Evolutionary conservation across 1,140 invertebrate genomes (phyloP).

Genomic region (Drosophila nigromelanica): DNA sequence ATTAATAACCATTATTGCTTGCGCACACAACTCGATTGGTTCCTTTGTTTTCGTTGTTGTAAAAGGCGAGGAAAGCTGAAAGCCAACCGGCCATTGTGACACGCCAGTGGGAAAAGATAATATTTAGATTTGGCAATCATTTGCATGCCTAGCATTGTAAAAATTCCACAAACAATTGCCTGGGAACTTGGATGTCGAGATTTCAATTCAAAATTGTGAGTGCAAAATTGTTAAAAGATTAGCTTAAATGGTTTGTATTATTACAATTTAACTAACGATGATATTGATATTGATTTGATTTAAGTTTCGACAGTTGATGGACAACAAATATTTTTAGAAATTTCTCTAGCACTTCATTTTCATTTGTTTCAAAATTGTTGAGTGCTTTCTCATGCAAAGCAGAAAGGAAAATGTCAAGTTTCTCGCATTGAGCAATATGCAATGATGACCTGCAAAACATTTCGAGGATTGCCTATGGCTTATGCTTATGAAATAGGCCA

Average conservation of each 20-base stretch:
- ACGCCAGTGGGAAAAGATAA: constrained; percentile 38
- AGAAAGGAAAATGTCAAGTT: constrained; percentile 53
- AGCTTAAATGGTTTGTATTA: too few relatives aligned
- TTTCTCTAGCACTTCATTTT: too few relatives aligned
- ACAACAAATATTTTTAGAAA: too few relatives aligned
- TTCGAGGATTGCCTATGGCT: constrained; percentile 32
- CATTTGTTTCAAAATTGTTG: neutral
- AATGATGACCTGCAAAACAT: constrained; percentile 9
- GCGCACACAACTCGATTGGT: constrained; percentile 44
- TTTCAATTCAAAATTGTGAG: too few relatives aligned
- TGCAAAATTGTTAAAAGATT: too few relatives aligned
- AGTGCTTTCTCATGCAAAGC: constrained; percentile 8
- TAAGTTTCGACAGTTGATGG: too few relatives aligned
- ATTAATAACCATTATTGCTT: constrained; percentile 76
- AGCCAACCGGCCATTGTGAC: neutral
- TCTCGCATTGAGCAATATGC: constrained; percentile 6
- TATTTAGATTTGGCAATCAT: constrained; percentile 43
- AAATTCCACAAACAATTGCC: neutral
- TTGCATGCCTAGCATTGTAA: constrained; percentile 7
- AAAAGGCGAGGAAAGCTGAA: constrained; percentile 35
- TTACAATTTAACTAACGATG: too few relatives aligned
- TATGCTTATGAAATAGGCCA: constrained; percentile 38
- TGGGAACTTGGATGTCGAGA: constrained; percentile 3
- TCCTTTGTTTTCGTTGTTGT: constrained; percentile 50
- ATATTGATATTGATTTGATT: neutral